Evolutionary conservation across 2,797 vertebrate genomes (phyloP), one percentile per base, ranked within the genome.

Genomic region (Malurus splendens): DNA sequence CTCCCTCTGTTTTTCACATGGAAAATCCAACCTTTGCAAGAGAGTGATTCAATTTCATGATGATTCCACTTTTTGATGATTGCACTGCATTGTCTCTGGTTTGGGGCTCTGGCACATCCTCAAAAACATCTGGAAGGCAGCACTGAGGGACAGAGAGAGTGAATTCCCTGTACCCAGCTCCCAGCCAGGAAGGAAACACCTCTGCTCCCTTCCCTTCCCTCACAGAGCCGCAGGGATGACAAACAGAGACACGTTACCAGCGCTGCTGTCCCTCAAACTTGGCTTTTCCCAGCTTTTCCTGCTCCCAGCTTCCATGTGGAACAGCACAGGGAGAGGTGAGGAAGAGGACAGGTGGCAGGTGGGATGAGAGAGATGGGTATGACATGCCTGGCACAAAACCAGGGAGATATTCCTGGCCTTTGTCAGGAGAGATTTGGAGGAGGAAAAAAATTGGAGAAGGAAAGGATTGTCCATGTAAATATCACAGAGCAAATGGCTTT

Each of bases 161-260:
- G 32, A 68, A 81, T n/a, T 70, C 44, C 18, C 54, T 77, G 33
- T 14, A 55, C 33, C 18, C 41, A 71, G 30, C 73, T 87, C 33
- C 96, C 96, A 33, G 84, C 90, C 17, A 95, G 27, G 55, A 96
- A 89, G 78, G 92, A 95, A 68, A 96, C 56, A 50, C 18, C 10
- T 25, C 62, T 25, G 76, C 75, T 38, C 18, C 67, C 82, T 32
- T 39, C 45, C 17, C 71, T 73, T 78, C 39, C 36, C 32, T 84
- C 32, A 87, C 3, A 0, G 95, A 78, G 17, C 87, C 92, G 36
- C 30, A 2, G 79, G 82, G 22, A 76, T 51, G 20, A 85, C 67
- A 10, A 87, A 64, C 20, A 82, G 36, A 57, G 24, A 30, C 18
- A 1, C 1, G 2, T 85, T 20, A 75, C 24, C 18, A 55, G 9